Evolutionary conservation across 2,113 vertebrate genomes (phyloP).

Genomic region (Neoarius graeffei): DNA sequence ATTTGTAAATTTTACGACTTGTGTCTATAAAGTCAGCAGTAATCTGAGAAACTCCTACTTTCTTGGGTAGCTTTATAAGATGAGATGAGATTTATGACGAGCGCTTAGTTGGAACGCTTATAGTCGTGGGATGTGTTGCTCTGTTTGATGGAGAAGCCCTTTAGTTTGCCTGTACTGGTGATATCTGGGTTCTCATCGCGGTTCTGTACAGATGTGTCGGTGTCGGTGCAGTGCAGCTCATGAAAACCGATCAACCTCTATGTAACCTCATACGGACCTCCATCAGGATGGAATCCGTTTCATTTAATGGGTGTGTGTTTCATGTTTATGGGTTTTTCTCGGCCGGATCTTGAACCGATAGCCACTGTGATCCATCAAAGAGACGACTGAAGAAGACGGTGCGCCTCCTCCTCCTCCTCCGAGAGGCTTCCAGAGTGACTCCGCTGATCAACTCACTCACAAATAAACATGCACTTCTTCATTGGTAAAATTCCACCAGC

Average conservation of each 20-base stretch:
- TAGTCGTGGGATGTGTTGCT: not conserved
- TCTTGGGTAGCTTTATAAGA: too few relatives aligned
- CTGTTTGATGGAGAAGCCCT: not conserved
- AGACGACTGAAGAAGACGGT: not conserved
- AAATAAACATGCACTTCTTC: constrained; percentile 3
- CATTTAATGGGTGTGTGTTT: not conserved
- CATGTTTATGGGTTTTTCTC: not conserved
- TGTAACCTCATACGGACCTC: not conserved
- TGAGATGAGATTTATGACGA: not conserved
- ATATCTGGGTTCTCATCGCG: not conserved
- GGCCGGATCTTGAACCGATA: not conserved
- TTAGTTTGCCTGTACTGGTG: not conserved
- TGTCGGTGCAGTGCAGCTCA: not conserved
- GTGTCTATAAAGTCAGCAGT: not conserved
- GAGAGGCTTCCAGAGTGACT: not conserved
- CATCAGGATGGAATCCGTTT: not conserved
- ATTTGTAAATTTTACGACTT: not conserved
- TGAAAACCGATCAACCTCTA: not conserved
- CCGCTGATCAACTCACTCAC: not conserved
- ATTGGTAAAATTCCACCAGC: not conserved
- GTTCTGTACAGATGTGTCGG: not conserved
- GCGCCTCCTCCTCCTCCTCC: not conserved
- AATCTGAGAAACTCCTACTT: not conserved
- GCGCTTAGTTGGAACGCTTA: not conserved
- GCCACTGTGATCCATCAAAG: not conserved